Evolutionary conservation across 2,797 vertebrate genomes (phyloP).

Genomic region (Arremon aurantiirostris): DNA sequence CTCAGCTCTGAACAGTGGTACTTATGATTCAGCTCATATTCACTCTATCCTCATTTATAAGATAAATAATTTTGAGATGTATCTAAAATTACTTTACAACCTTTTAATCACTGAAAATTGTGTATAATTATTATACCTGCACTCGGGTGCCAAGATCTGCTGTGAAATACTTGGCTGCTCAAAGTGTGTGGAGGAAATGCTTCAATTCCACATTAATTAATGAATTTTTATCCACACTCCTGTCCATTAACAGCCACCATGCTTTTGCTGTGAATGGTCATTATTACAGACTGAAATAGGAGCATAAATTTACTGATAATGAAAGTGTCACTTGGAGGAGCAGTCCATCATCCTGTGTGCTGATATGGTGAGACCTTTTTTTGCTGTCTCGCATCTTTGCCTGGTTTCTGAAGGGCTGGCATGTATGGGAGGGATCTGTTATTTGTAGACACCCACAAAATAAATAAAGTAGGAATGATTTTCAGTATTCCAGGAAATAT

Average conservation of each 20-base stretch:
- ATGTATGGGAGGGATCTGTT: slow-evolving; percentile 37
- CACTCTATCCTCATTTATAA: slow-evolving; percentile 72
- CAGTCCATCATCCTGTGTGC: slow-evolving; percentile 81
- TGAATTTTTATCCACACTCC: slow-evolving; percentile 81
- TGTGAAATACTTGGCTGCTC: slow-evolving; percentile 73
- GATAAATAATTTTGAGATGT: slow-evolving; percentile 78
- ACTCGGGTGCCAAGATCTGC: slow-evolving; percentile 72
- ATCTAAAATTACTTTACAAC: slow-evolving; percentile 78
- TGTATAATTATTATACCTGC: slow-evolving; percentile 78
- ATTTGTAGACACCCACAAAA: slow-evolving; percentile 53
- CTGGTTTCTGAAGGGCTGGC: slow-evolving; percentile 52
- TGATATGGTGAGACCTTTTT: slow-evolving; percentile 76
- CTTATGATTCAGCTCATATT: slow-evolving; percentile 56
- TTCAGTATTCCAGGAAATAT: slow-evolving; percentile 46
- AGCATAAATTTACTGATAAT: slow-evolving; percentile 93
- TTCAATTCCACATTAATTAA: slow-evolving; percentile 86
- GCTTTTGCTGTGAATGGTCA: slow-evolving; percentile 85
- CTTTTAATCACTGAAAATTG: slow-evolving; percentile 80
- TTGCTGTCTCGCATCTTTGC: slow-evolving; percentile 60
- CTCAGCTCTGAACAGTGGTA: slow-evolving; percentile 10
- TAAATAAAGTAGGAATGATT: slow-evolving; percentile 19
- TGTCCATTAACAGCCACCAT: slow-evolving; percentile 85
- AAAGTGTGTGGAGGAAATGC: slow-evolving; percentile 73
- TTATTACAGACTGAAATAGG: slow-evolving; percentile 91
- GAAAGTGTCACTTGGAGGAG: slow-evolving; percentile 91